Base-by-base conservation (phyloP, 2,888 invertebrate genomes). In the Nephrocerus scutellatus region DNA sequence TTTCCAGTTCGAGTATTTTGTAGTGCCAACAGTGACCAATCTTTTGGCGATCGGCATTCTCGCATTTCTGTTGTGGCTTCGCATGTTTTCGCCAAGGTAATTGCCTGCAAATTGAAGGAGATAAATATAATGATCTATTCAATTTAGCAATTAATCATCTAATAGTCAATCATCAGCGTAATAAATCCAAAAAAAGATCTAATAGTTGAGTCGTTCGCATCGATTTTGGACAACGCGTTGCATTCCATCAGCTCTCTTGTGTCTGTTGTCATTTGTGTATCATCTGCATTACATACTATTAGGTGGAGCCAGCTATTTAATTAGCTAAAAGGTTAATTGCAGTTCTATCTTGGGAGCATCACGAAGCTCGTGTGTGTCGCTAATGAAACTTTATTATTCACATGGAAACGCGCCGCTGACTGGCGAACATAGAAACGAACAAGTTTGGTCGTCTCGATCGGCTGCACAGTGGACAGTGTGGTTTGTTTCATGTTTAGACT, bases 1-100 rank as follows among this genome's bases (percentile, higher is more conserved):
- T 92, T 92, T 50, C 91, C 91, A 5, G 91, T 92, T 54, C 91
- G 74, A 25, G 89, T 84, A 62, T 91, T 92, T 69, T 92, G 92
- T 43, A 92, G 70, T 5, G 92, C 92, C 38, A 92, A 68, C 35
- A 92, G 71, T 5, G 91, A 89, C 92, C 92, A 92, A 63, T 92
- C 92, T 48, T 87, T 76, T 1, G 90, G 89, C 18, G 85, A 79
- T 57, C 87, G 75, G 62, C 92, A 92, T 56, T 87, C 82, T 39
- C 91, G 74, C 82, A 92, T 88, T 66, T 89, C 89, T 4, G 82
- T 79, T n/a, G 87, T 86, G 1, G 88, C 85, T 69, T 92, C 92
- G 66, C 92, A 92, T 6, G 91, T 91, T 71, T 92, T 92, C 54
- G 91, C 89, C 56, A 92, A 68, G 2, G 92, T 92, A 52, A 91